Base-by-base conservation (phyloP, 2,888 invertebrate species). In the Cephus pygmeus region DNA sequence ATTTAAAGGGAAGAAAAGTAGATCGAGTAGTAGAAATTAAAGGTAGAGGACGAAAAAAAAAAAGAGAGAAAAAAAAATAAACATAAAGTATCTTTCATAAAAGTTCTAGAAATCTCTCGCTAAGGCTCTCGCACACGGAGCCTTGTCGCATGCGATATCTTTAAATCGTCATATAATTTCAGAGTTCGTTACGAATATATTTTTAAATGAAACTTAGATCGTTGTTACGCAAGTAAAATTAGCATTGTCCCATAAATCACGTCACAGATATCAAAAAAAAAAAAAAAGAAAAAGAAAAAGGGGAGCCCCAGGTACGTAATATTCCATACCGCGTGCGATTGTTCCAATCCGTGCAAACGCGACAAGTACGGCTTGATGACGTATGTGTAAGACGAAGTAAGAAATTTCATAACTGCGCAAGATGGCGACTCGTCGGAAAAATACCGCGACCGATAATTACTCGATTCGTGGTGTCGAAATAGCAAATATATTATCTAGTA, bases 221-320 rank as follows among this genome's bases (percentile, higher is more conserved):
- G 81, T 84, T 83, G 83, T 84, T 85, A 83, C 85, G 84, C 83
- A 82, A 84, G 83, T 83, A 84, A 85, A 86, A 81, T 82, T 81
- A 79, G 74, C 80, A 79, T 79, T 75, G 77, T 83, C 73, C 82
- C 88, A 87, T 89, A 90, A 89, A 90, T 89, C 90, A 90, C 90
- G 90, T 90, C 88, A 88, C 87, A 89, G 89, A 86, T 86, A 31
- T 33, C 71, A 11, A 71, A 30, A 71, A 34, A 30, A 23, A 11
- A 71, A 30, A 71, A 34, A 30, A 23, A 12, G 23, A 12, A 36
- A 12, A 12, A 71, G 15, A n/a, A 23, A 12, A 12, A 12, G 1
- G 12, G 36, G 12, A 4, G 9, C 23, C 56, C 23, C 6, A 15
- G 12, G 12, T 9, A 56, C 56, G 2, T 9, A 56, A 56, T 23